Evolutionary conservation across 2,888 invertebrate species (phyloP).

Genomic region (Cyrtodaria siliqua): DNA sequence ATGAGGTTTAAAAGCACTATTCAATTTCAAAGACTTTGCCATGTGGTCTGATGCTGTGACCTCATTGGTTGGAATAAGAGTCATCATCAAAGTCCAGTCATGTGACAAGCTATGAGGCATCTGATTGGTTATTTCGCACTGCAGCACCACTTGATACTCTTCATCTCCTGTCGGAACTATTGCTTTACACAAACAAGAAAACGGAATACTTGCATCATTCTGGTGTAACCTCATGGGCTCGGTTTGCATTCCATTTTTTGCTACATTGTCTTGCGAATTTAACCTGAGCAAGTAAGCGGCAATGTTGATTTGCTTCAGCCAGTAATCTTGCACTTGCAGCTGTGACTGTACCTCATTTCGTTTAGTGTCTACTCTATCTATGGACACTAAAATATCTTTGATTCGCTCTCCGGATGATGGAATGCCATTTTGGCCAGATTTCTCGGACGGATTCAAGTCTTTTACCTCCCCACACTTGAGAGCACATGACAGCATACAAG

Average conservation of each 20-base stretch:
- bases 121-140: constrained; percentile 58
- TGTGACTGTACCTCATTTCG: constrained; percentile 20
- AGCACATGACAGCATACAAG: constrained; percentile 33
- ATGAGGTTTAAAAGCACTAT: neutral
- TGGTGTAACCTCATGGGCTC: neutral
- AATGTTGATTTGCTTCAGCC: constrained; percentile 35
- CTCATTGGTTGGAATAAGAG: constrained; percentile 5
- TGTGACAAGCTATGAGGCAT: constrained; percentile 37
- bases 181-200: too few species aligned
- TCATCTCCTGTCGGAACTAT: neutral
- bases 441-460: neutral
- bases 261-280: neutral
- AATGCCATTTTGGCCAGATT: neutral
- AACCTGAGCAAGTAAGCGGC: constrained; percentile 32
- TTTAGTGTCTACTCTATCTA: constrained; percentile 37
- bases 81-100: constrained; percentile 56
- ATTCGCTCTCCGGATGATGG: constrained; percentile 18
- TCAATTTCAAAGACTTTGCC: neutral
- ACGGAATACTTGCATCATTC: neutral
- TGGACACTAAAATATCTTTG: constrained; percentile 47
- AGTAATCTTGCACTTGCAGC: constrained; percentile 1
- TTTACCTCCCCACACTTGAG: constrained; percentile 13
- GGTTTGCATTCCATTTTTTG: too few species aligned
- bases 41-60: neutral
- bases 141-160: constrained; percentile 14